These are phyloP conservation scores for Blastobasis adustella DNA, from an alignment of 2,888 invertebrate species.

Conservation along the genomic window DNA sequence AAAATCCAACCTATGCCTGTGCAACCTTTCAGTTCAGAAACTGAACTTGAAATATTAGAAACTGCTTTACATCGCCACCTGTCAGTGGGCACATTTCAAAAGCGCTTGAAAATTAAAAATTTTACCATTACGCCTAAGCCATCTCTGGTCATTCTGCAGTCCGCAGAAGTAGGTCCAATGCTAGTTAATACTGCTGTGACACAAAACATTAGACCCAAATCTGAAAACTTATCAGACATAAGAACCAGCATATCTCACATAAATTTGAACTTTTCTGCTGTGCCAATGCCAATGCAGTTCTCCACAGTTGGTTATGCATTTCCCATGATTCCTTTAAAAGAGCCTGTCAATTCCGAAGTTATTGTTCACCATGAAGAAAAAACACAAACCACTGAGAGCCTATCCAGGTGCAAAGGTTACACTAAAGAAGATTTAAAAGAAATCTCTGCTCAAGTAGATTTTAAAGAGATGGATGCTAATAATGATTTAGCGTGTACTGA, in stretches of 20 bases:
- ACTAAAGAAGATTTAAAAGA: neutral
- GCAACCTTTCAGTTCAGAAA: conserved; percentile 17
- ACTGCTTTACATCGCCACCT: conserved; percentile 35
- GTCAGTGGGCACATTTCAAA: conserved; percentile 39
- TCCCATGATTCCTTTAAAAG: conserved; percentile 19
- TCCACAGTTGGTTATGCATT: conserved; percentile 51
- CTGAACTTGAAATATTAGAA: conserved; percentile 35
- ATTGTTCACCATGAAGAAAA: no score
- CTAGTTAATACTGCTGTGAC: conserved; percentile 36
- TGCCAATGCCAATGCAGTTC: conserved; percentile 39
- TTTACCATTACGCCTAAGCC: conserved; percentile 48
- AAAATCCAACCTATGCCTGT: no score
- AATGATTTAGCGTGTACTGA: no score
- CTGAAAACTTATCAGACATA: conserved; percentile 24
- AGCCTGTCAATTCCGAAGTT: neutral
- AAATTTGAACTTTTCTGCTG: conserved; percentile 22
- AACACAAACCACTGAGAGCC: no score
- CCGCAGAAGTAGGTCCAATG: conserved; percentile 45
- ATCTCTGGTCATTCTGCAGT: conserved; percentile 41
- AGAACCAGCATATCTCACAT: conserved; percentile 25
- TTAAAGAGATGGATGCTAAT: neutral
- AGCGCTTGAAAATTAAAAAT: conserved; percentile 43
- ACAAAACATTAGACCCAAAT: conserved; percentile 22
- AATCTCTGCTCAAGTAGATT: neutral
- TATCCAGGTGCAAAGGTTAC: no score